Base-by-base conservation (phyloP, 1,140 invertebrate genomes). In the Drosophila trapezifrons region DNA sequence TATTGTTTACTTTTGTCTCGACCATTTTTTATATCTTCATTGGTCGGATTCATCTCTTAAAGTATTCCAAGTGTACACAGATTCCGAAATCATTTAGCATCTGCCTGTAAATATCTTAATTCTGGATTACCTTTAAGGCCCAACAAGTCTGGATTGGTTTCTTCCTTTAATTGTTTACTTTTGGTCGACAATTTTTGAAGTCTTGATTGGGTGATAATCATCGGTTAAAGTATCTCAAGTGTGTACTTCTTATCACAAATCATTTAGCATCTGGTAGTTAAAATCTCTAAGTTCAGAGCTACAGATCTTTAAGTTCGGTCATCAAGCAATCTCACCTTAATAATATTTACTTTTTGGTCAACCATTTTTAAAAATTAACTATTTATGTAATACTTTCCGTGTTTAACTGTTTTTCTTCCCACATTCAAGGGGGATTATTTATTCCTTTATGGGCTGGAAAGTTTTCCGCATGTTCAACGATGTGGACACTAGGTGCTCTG, bases 141-240 rank as follows among this genome's bases (percentile, higher is more conserved):
- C 29, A 52, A 52, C 32, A 20, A 54, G 32, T 8, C 13, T 37
- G 13, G 13, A 22, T 22, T 2, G 17, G 18, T 15, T 37, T 37
- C n/a, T 52, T 35, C 13, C 29, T 52, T 52, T 37, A n/a, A 37
- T 37, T 37, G 32, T 37, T 54, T 13, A 20, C 18, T 20, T 35
- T 51, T 9, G 29, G 2, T 35, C 1, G 29, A 54, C 27, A 54
- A n/a, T n/a, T 52, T 35, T 37, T 37, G 29, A 37, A 7, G 13
- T 37, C 51, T 37, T 54, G 2, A 54, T 54, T 54, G 29, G 8
- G 18, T 54, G 51, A 37, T 54, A 54, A 54, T 54, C 32, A 54
- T 10, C 8, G 18, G 32, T 37, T 37, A n/a, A 22, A 52, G 49
- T 52, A 35, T 20, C 29, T 52, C 29, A 35, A 52, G 49, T 35